Evolutionary conservation across 2,113 vertebrate genomes (phyloP).

Genomic region (Petrocephalus zakoni): DNA sequence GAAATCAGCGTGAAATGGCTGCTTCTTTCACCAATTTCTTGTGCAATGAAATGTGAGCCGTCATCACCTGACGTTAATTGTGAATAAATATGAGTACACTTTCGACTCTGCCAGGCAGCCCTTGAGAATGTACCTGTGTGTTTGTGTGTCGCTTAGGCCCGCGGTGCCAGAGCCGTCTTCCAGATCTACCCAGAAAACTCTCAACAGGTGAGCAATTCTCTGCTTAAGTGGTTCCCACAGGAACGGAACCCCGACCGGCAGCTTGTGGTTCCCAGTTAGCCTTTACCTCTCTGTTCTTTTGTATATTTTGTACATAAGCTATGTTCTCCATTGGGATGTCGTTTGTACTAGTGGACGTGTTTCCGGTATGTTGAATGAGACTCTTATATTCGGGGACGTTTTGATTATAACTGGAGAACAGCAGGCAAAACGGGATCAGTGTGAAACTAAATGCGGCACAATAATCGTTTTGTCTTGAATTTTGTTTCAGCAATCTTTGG

Average conservation of each 20-base stretch:
- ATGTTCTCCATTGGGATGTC: not conserved
- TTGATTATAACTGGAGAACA: not conserved
- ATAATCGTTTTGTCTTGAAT: not conserved
- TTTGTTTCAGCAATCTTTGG: not conserved
- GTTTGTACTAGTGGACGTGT: not conserved
- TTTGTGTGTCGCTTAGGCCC: slow-evolving; percentile 59
- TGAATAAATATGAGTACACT: not conserved
- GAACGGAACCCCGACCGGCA: not conserved
- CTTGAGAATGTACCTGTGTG: not conserved
- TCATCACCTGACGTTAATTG: not conserved
- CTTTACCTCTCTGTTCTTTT: not conserved
- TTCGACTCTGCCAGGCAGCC: not conserved
- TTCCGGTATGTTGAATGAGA: not conserved
- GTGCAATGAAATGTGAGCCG: not conserved
- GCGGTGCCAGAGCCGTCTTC: slow-evolving; percentile 80
- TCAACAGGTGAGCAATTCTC: slow-evolving; percentile 70
- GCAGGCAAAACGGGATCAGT: not conserved
- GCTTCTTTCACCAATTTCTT: not conserved
- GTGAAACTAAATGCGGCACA: not conserved
- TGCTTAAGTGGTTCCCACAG: not conserved
- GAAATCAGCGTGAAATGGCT: not conserved
- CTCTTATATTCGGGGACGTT: not conserved
- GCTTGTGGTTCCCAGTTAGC: not conserved
- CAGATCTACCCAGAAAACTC: slow-evolving; percentile 94
- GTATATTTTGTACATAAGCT: not conserved